Evolutionary conservation across 2,113 vertebrate species (phyloP), one percentile per base, ranked within the genome.

Genomic region (Lanius ludovicianus): DNA sequence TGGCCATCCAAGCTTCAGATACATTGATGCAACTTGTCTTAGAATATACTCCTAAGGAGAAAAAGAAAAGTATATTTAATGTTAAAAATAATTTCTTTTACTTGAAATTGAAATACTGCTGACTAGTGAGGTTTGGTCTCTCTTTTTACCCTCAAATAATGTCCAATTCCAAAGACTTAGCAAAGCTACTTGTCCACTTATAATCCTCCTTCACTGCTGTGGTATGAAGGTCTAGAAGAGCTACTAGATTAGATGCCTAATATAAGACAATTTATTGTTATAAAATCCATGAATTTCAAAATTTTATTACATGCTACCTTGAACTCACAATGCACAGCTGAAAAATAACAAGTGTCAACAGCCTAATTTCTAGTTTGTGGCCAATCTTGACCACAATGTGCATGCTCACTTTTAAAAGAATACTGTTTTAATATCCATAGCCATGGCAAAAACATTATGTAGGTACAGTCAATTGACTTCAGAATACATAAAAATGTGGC

Each of bases 1-100:
- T 28, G 99, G 99, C 99, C 99, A 99, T 93, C 99, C 99, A 96
- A 99, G 98, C 95, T 98, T 99, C 97, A 99, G 98, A 93, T 99
- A 99, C 47, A 98, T 99, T 6, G 99, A 95, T 20, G 99, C 98
- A 56, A 99, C 99, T 98, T 99, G 99, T 98, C 98, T 99, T 96
- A 99, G 97, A 95, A 99, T 99, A 53, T 99, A 99, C 91, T 99
- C 99, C 99, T 99, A 97, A 91, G 65, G 30, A 70, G 46, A 16
- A 14, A 88, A 92, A 85, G 50, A 42, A 44, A 84, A 84, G 22
- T 19, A 76, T 46, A 74, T 27, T 97, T 31, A 93, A 35, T 73
- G 33, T 92, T 55, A 84, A 83, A 41, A 47, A 44, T 44, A 0
- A n/a, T 46, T 35, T 21, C 16, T 60, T 75, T 77, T 62, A 28